phyloP scores from a whole-genome alignment of 2,797 vertebrate genomes.

The Micrastur ruficollis region DNA sequence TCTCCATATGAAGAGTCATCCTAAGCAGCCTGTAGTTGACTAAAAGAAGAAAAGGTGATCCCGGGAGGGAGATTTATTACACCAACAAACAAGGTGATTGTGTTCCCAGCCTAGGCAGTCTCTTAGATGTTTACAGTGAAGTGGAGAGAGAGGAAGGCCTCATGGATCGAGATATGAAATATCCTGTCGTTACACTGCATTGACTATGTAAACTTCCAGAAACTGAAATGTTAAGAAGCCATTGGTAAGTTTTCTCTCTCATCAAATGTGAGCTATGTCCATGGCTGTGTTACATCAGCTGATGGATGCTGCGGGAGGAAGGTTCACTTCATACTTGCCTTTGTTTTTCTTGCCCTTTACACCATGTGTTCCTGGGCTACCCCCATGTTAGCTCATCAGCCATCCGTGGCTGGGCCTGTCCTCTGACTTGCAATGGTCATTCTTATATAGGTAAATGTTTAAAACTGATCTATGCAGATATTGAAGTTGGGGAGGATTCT shows the following conservation, averaged over 20 bases:
- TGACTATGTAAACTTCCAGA: not conserved
- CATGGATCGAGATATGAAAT: not conserved
- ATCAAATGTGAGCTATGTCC: fast-evolving
- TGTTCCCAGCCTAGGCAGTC: not conserved
- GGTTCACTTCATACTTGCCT: not conserved
- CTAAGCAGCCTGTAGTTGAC: not conserved
- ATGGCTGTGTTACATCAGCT: not conserved
- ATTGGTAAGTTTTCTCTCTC: not conserved
- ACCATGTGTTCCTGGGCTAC: not conserved
- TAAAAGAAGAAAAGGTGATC: not conserved
- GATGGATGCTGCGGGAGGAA: not conserved
- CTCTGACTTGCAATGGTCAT: not conserved
- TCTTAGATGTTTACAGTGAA: not conserved
- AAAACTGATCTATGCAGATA: not conserved
- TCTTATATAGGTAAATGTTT: not conserved
- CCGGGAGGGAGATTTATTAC: not conserved
- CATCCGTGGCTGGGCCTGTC: not conserved
- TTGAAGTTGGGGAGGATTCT: not conserved
- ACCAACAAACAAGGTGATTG: not conserved
- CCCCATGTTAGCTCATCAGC: fast-evolving
- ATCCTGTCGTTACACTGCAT: not conserved
- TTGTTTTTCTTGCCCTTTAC: not conserved
- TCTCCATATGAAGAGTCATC: not conserved
- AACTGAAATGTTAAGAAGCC: not conserved
- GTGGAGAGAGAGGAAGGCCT: not conserved